Evolutionary conservation across 2,888 invertebrate genomes (phyloP), one percentile per base, ranked within the genome.

Genomic region (Troides aeacus): DNA sequence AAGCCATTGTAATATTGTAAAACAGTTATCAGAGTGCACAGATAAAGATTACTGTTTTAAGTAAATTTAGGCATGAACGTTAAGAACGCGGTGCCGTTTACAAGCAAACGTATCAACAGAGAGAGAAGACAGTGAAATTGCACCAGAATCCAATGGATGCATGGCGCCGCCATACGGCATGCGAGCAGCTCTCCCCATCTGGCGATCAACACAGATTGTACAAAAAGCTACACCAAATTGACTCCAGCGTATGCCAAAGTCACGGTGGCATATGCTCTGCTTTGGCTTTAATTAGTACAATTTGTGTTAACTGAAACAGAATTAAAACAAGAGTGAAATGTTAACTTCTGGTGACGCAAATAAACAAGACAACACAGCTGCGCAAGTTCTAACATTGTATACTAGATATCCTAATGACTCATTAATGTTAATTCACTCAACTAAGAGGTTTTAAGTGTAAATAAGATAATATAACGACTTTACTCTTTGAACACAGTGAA

Each of bases 251-350:
- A 76, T 74, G 75, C 74, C 71, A 72, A 77, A 85, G 86, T 85
- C 88, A 89, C 82, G 87, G 89, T 88, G 84, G 84, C 89, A 88
- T 88, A 89, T 89, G 89, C 82, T 81, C 83, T 82, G 81, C 81
- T 83, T 86, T 83, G 79, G 73, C 72, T 77, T 71, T 82, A 86
- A 88, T 86, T 86, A 80, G 79, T 81, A 74, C 81, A 84, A 84
- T 84, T 84, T 75, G 15, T 64, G 62, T 68, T 62, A 64, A 61
- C 53, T 58, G 39, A 50, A 69, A 69, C 53, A 46, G 42, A 56
- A 65, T 66, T 62, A 15, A 46, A 17, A 57, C 24, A 36, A 12
- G 42, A 57, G 42, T 57, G 7, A 62, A 53, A 53, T 21, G 50
- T n/a, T 21, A 30, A 21, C 36, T 39, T 53, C 46, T 50, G 1